A percentile compares a stretch with the other conserved stretches of the same genome.
Conservation (phyloP, 2,888 invertebrate species). For the Cyclophora albipunctata region DNA sequence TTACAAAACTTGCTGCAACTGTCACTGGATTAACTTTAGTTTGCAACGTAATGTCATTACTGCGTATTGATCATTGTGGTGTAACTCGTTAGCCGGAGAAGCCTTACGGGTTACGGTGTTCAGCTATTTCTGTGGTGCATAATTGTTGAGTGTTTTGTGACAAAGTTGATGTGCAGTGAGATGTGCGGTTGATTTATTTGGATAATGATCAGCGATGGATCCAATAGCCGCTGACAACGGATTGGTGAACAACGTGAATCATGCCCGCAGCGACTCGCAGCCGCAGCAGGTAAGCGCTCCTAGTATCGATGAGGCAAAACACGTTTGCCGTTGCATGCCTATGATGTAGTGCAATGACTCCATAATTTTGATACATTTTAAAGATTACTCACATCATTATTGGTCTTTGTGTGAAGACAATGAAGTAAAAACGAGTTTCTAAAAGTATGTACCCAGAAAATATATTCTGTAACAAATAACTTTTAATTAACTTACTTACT, state of each 20-base stretch:
- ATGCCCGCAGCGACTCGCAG: conserved; percentile 70
- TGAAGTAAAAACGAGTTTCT: too few relatives aligned
- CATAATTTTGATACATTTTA: conserved; percentile 18
- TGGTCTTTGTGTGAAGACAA: neutral
- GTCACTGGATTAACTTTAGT: conserved; percentile 41
- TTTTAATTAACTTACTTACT: too few relatives aligned
- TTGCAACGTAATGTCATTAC: conserved; percentile 49
- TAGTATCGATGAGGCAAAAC: conserved; percentile 59
- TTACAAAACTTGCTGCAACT: conserved; percentile 34
- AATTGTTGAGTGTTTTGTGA: conserved; percentile 35
- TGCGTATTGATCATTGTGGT: conserved; percentile 41
- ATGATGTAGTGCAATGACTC: conserved; percentile 67
- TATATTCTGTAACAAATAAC: too few relatives aligned
- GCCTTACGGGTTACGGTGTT: conserved; percentile 43
- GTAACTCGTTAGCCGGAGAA: conserved; percentile 50
- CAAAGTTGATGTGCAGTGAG: conserved; percentile 31
- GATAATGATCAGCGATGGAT: conserved; percentile 66
- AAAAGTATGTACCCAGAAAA: too few relatives aligned
- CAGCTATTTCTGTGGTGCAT: conserved; percentile 39
- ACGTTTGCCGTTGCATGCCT: conserved; percentile 65
- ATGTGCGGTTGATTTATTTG: conserved; percentile 38
- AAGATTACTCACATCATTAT: neutral
- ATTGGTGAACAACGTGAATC: conserved; percentile 70
- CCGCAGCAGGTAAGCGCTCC: conserved; percentile 42
- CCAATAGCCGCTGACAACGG: conserved; percentile 66